phyloP scores from a whole-genome alignment of 2,113 vertebrate genomes.

The Hemicordylus capensis region DNA sequence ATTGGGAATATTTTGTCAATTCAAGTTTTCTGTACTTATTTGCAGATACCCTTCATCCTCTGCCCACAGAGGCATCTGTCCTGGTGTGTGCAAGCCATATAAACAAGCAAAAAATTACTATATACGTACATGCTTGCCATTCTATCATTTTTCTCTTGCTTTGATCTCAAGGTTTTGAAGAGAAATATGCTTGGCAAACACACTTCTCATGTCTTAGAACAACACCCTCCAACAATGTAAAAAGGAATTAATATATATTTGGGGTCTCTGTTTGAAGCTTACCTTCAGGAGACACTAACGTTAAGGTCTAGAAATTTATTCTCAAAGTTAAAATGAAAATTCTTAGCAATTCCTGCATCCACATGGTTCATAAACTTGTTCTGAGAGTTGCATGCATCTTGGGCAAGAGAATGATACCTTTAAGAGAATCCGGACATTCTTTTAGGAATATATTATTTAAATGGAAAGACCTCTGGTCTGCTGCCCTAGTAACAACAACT shows the following conservation, averaged over 20 bases:
- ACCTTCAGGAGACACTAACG: neutral
- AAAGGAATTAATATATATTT: neutral
- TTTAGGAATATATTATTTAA: neutral
- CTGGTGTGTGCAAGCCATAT: neutral
- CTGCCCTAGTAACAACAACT: neutral
- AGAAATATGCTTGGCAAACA: neutral
- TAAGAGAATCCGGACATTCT: slow-evolving; percentile 10
- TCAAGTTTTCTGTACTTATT: slow-evolving; percentile 37
- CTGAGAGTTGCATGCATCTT: neutral
- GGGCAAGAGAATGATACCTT: neutral
- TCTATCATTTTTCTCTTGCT: neutral
- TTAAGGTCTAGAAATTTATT: neutral
- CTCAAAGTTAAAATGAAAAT: neutral
- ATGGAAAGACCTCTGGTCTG: slow-evolving; percentile 34
- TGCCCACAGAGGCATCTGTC: slow-evolving; percentile 49
- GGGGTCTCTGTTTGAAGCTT: neutral
- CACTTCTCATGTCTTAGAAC: neutral
- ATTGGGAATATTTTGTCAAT: slow-evolving; percentile 35
- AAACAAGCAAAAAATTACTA: neutral
- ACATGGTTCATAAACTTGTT: neutral
- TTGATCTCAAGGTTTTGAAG: neutral
- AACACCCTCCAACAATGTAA: neutral
- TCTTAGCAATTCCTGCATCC: neutral
- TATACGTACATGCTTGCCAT: neutral
- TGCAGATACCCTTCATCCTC: neutral